Percentiles rank a stretch among this genome's conserved stretches.
These are phyloP conservation scores for Vannuccia rotundouncinata DNA, from an alignment of 2,888 invertebrate genomes.

Conservation along the genomic window DNA sequence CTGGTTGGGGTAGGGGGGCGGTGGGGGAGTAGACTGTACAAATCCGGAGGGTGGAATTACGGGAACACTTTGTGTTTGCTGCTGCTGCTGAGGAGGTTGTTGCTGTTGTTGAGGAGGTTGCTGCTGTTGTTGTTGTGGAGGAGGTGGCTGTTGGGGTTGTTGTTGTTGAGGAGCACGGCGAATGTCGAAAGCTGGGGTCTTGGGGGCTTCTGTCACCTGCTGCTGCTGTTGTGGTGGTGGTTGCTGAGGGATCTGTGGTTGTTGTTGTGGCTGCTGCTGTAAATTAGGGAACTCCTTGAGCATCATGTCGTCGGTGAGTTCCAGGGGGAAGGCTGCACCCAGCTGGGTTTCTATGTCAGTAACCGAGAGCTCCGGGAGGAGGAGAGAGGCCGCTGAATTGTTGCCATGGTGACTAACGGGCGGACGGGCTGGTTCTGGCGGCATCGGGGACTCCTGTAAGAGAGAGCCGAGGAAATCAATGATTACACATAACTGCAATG, in stretches of 20 bases:
- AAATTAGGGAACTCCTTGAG: background rate
- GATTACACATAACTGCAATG: no score
- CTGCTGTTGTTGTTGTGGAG: no score
- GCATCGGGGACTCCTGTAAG: no score
- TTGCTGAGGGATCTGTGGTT: background rate
- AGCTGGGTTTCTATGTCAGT: constrained; percentile 35
- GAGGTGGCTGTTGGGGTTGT: no score
- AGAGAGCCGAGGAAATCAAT: no score
- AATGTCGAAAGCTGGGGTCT: background rate
- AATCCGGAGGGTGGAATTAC: background rate
- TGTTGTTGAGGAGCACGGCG: background rate
- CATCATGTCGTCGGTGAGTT: constrained; percentile 13
- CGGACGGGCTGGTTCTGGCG: background rate
- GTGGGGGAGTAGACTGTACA: background rate
- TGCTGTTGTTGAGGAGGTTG: no score
- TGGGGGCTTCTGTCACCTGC: background rate
- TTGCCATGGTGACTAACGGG: background rate
- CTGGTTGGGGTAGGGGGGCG: background rate
- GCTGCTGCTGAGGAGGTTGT: no score
- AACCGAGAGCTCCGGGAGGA: constrained; percentile 30
- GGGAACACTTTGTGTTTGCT: no score
- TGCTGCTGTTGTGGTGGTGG: background rate
- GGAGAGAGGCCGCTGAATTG: background rate
- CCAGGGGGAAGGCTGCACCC: background rate
- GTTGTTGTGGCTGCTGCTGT: constrained; percentile 8